Evolutionary conservation across 2,888 invertebrate species (phyloP).

Genomic region (Tetragonisca angustula): DNA sequence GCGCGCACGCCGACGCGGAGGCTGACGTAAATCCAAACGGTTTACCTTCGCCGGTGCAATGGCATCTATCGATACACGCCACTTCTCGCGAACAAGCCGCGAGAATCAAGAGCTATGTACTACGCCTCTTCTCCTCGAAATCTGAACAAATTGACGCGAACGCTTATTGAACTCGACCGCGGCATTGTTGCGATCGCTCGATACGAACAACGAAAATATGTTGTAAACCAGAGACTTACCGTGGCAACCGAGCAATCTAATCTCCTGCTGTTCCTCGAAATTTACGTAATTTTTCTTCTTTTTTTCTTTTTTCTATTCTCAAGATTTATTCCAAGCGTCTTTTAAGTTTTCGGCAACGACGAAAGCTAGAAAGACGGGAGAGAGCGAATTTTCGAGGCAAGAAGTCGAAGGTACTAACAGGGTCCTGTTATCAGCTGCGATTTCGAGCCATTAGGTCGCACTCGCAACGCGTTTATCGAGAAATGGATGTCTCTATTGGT

Average conservation of each 20-base stretch:
- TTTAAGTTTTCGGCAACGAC: too few relatives aligned
- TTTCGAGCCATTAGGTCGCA: constrained; percentile 78
- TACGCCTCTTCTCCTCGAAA: constrained; percentile 48
- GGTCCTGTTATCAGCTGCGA: constrained; percentile 62
- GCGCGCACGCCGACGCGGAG: neutral
- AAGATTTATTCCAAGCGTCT: too few relatives aligned
- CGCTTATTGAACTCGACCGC: constrained; percentile 47
- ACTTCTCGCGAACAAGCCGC: constrained; percentile 24
- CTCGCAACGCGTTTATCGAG: constrained; percentile 68
- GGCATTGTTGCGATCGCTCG: constrained; percentile 28
- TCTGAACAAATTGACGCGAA: constrained; percentile 51
- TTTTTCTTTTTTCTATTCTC: neutral
- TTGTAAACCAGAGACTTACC: constrained; percentile 3
- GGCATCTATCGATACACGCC: constrained; percentile 44
- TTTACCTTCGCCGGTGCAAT: constrained; percentile 25
- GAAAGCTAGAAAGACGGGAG: too few relatives aligned
- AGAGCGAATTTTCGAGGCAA: constrained; percentile 24
- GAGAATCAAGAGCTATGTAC: constrained; percentile 48
- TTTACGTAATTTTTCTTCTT: neutral
- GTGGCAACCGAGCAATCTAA: neutral
- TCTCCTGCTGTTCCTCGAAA: neutral
- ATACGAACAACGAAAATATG: constrained; percentile 42
- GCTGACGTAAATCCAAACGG: constrained; percentile 35
- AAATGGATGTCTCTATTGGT: constrained; percentile 77
- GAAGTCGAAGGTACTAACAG: neutral